These are phyloP conservation scores for Chrysochloris asiatica DNA, from an alignment of 2,113 vertebrate genomes.

Conservation along the genomic window DNA sequence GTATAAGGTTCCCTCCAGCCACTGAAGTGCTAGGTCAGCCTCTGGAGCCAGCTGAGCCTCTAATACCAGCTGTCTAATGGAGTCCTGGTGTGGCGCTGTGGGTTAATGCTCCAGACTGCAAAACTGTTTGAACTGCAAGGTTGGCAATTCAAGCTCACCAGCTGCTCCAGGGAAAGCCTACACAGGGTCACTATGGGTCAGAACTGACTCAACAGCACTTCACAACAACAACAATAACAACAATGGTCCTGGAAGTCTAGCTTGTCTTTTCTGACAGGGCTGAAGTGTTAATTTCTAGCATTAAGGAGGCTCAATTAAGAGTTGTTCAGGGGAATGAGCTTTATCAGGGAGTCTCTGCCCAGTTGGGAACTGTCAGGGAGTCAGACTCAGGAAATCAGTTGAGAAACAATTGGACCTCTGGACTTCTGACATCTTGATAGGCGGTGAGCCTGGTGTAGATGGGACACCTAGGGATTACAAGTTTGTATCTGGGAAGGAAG, in stretches of 20 bases:
- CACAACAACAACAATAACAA: too few relatives aligned
- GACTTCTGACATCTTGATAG: neutral
- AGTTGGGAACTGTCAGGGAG: too few relatives aligned
- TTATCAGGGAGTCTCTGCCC: too few relatives aligned
- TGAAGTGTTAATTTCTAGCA: slow-evolving; percentile 20
- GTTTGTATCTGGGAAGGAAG: neutral
- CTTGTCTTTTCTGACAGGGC: neutral
- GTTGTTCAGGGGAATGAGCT: neutral
- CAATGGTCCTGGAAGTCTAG: neutral
- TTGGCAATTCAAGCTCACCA: too few relatives aligned
- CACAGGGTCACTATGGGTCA: too few relatives aligned
- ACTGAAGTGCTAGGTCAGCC: neutral
- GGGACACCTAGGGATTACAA: neutral
- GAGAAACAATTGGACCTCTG: neutral
- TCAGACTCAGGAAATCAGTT: neutral
- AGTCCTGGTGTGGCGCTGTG: too few relatives aligned
- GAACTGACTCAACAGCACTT: too few relatives aligned
- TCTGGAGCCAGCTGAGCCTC: neutral
- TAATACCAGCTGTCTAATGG: neutral
- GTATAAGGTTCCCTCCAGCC: neutral
- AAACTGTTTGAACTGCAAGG: too few relatives aligned
- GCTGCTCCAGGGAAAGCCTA: too few relatives aligned
- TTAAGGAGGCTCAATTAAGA: neutral
- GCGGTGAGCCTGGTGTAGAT: neutral
- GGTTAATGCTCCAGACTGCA: too few relatives aligned